phyloP scores from a whole-genome alignment of 2,888 invertebrate genomes.

The Allophyes oxyacanthae region DNA sequence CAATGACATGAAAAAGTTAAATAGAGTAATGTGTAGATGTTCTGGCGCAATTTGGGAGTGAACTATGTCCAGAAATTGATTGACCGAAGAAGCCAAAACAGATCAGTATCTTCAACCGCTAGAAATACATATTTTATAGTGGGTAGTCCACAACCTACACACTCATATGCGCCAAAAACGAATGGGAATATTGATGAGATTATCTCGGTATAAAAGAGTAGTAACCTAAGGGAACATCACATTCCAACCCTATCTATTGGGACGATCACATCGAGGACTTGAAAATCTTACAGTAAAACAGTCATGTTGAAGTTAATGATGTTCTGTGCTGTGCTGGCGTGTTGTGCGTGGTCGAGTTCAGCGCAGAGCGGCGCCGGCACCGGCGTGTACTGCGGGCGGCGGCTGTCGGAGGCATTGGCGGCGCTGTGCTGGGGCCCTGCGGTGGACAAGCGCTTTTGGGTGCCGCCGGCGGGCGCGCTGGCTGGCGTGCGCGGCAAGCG shows the following conservation, averaged over 20 bases:
- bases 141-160: conserved; percentile 19
- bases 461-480: conserved; percentile 9
- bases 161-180: not conserved
- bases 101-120: too few species aligned
- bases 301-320: conserved; percentile 31
- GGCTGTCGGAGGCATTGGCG: conserved; percentile 23
- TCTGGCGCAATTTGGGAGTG: too few species aligned
- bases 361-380: conserved; percentile 2
- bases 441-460: conserved; percentile 34
- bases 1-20: too few species aligned
- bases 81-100: too few species aligned
- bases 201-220: conserved; percentile 30
- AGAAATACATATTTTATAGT: conserved; percentile 13
- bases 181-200: conserved; percentile 32
- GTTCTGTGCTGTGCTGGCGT: conserved; percentile 9
- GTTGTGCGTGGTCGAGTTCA: conserved; percentile 6
- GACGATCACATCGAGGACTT: conserved; percentile 6
- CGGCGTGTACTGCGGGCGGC: conserved; percentile 42
- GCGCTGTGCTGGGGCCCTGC: conserved; percentile 30
- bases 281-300: not conserved
- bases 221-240: conserved; percentile 6
- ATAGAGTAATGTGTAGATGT: too few species aligned
- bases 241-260: conserved; percentile 26
- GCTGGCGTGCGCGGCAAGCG: conserved; percentile 48
- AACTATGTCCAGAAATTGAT: too few species aligned